Conservation (phyloP, 30 jellyfish, hydroid and myxozoan species). For the Nemopilema nomurai region DNA sequence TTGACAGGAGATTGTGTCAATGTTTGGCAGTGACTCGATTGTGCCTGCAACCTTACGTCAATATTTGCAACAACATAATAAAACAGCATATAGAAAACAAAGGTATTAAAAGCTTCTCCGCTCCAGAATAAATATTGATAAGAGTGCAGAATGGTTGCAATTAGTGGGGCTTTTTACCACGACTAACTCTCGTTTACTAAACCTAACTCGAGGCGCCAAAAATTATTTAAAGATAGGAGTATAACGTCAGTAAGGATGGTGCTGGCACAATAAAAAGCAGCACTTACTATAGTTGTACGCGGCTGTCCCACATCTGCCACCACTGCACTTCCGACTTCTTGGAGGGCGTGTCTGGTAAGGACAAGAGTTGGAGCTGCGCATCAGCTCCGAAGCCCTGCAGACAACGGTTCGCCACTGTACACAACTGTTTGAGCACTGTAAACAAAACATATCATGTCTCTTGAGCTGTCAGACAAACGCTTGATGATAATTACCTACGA, state of each 20-base stretch:
- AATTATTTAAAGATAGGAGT: no score
- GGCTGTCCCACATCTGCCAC: constrained; percentile 72
- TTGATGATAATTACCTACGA: no score
- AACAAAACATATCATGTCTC: not conserved
- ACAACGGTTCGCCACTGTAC: constrained; percentile 80
- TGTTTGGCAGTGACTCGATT: not conserved
- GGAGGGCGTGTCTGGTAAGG: constrained; percentile 72
- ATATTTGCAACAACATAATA: not conserved
- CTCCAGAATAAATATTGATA: not conserved
- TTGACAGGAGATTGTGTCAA: not conserved
- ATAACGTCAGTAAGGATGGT: no score
- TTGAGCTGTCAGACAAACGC: not conserved
- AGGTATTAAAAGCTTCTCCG: not conserved
- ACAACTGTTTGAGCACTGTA: constrained; percentile 75
- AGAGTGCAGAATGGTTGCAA: not conserved
- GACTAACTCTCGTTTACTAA: no score
- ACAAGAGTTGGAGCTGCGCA: constrained; percentile 43
- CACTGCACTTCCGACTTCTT: constrained; percentile 56
- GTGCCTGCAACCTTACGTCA: not conserved
- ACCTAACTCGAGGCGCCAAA: no score
- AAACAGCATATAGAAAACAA: not conserved
- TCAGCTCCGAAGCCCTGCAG: constrained; percentile 50
- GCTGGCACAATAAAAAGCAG: not conserved
- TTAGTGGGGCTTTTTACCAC: not conserved
- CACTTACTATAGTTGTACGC: constrained; percentile 56